Conservation (phyloP, 2,797 vertebrate genomes). For the Schizopygopsis pylzovi region DNA sequence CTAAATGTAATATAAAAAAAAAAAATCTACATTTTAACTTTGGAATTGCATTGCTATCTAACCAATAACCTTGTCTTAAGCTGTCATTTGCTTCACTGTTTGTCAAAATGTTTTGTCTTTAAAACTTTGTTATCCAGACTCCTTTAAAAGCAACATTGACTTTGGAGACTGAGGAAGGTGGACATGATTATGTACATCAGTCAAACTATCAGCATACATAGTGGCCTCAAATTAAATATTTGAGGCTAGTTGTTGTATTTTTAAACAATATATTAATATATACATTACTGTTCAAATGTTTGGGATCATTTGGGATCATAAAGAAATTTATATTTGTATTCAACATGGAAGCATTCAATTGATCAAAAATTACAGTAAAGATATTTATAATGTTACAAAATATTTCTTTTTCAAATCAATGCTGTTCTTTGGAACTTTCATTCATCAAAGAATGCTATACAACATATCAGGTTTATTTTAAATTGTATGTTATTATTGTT, state of each 20-base stretch:
- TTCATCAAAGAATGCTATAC: neutral
- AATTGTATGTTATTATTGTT: neutral
- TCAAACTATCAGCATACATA: conserved; percentile 33
- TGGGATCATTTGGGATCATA: neutral
- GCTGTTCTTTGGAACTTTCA: neutral
- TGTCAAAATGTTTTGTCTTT: neutral
- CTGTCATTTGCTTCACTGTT: neutral
- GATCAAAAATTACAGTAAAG: neutral
- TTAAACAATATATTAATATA: neutral
- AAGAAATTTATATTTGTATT: neutral
- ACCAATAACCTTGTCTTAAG: neutral
- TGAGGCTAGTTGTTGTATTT: neutral
- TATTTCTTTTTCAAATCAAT: neutral
- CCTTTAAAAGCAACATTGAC: neutral
- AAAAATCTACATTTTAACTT: neutral
- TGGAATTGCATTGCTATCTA: neutral
- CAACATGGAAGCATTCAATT: neutral
- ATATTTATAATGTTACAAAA: neutral
- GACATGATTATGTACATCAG: conserved; percentile 57
- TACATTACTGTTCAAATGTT: neutral
- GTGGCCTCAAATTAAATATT: neutral
- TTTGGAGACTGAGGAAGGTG: conserved; percentile 57
- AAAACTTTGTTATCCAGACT: conserved; percentile 30
- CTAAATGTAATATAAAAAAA: neutral
- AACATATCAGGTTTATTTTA: neutral